Percentiles rank a stretch among this genome's conserved stretches.
Conservation (phyloP, 2,888 invertebrate species). For the Dolichopus griseipennis region DNA sequence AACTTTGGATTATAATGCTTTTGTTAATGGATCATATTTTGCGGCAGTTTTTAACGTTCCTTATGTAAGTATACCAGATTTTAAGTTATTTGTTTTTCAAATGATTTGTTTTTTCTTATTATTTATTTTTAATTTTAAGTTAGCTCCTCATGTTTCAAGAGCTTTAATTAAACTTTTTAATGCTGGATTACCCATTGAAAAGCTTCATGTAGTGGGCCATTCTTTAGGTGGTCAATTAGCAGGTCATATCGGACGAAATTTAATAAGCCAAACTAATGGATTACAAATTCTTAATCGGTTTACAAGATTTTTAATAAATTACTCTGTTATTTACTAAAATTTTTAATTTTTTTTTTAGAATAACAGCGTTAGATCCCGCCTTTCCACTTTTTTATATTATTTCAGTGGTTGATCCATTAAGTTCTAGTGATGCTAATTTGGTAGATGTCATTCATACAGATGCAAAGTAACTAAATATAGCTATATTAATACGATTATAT, state of each 20-base stretch:
- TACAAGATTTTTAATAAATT: too few species aligned
- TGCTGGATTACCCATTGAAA: constrained; percentile 21
- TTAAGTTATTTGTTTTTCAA: neutral
- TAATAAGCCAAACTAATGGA: constrained; percentile 19
- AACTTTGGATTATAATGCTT: constrained; percentile 22
- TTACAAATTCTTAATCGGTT: constrained; percentile 19
- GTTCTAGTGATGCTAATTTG: constrained; percentile 45
- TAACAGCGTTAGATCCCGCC: constrained; percentile 26
- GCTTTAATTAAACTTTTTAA: constrained; percentile 18
- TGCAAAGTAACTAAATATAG: constrained; percentile 27
- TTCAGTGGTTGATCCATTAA: constrained; percentile 33
- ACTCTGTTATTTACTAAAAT: neutral
- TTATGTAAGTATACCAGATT: neutral
- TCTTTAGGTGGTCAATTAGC: constrained; percentile 25
- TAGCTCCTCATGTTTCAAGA: neutral
- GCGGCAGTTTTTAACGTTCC: constrained; percentile 18
- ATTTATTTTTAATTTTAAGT: neutral
- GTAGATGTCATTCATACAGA: constrained; percentile 58
- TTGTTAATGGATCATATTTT: constrained; percentile 23
- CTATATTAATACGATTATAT: too few species aligned
- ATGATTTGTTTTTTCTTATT: neutral
- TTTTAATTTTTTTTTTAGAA: constrained; percentile 14
- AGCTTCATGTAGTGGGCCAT: constrained; percentile 25
- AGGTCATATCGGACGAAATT: constrained; percentile 20
- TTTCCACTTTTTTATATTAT: constrained; percentile 23